Conservation (phyloP, 1,140 invertebrate species). For the Hylaeus volcanicus region DNA sequence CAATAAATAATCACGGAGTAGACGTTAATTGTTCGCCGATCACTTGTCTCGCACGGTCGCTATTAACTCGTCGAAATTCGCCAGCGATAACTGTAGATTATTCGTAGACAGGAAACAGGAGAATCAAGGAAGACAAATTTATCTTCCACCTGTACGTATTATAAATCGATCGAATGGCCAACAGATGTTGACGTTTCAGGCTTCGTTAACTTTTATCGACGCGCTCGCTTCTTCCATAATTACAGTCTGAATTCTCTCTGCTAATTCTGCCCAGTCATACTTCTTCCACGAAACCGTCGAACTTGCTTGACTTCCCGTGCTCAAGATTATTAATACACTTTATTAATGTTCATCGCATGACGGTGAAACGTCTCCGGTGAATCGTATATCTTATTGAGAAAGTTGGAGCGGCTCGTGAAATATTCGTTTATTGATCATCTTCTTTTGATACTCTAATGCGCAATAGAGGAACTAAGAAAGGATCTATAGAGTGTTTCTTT, state of each 20-base stretch:
- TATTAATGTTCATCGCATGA: neutral
- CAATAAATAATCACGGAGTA: neutral
- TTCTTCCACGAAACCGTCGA: neutral
- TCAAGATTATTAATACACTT: neutral
- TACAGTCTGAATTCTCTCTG: neutral
- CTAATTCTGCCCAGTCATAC: neutral
- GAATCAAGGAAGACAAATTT: conserved; percentile 5
- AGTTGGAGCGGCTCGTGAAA: no score
- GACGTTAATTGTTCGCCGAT: neutral
- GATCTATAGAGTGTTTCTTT: no score
- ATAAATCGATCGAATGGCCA: neutral
- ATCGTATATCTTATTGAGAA: no score
- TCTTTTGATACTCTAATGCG: no score
- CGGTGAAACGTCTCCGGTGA: no score
- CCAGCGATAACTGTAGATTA: neutral
- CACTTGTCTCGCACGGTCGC: neutral
- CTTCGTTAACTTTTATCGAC: neutral
- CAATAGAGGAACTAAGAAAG: no score
- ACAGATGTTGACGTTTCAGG: neutral
- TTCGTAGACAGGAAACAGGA: neutral
- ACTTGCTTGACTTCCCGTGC: neutral
- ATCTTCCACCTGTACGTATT: neutral
- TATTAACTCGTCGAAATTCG: neutral
- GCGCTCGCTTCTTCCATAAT: neutral
- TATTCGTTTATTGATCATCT: no score